Evolutionary conservation across 2,113 vertebrate species (phyloP), one percentile per base, ranked within the genome.

Genomic region (Geothlypis trichas): DNA sequence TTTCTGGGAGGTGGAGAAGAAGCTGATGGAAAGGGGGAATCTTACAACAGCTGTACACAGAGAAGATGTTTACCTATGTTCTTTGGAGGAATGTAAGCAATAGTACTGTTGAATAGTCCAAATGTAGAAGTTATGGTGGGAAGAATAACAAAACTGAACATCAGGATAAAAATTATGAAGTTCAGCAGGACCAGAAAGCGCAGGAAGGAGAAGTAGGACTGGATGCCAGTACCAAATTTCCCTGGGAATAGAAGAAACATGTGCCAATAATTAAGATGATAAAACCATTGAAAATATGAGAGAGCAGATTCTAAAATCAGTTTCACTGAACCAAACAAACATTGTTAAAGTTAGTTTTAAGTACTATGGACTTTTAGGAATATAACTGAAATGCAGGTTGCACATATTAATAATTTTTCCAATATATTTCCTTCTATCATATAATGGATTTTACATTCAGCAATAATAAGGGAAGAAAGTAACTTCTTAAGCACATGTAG

Each of bases 201-300:
- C 69, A 99, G 97, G 97, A 99, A 99, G 35, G 98, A 99, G 97
- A 99, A 99, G 91, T 99, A 99, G 24, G 99, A 99, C 91, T 98
- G 98, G 93, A 99, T 98, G 24, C 99, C 99, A 6, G 99, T 99
- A 89, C 99, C 99, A 84, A 99, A 99, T 98, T 98, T 99, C 52
- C 98, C 99, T 99, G 61, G 24, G 37, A 95, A 95, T 23, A 89
- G 63, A 78, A 97, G 82, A 96, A 61, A 95, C 9, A 39, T 0
- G 5, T 71, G 42, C 18, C 42, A 93, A 55, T 46, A 77, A 79
- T 74, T 62, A 68, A 18, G 27, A 57, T 1, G 0, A 77, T 49
- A 72, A 87, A 77, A 63, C 17, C 4, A 89, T 0, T 61, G 28
- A 41, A 74, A 84, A 74, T 9, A 82, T 7, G 42, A 79, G 52